Conservation (phyloP, 2,888 invertebrate species). For the Pristionchus exspectatus region DNA sequence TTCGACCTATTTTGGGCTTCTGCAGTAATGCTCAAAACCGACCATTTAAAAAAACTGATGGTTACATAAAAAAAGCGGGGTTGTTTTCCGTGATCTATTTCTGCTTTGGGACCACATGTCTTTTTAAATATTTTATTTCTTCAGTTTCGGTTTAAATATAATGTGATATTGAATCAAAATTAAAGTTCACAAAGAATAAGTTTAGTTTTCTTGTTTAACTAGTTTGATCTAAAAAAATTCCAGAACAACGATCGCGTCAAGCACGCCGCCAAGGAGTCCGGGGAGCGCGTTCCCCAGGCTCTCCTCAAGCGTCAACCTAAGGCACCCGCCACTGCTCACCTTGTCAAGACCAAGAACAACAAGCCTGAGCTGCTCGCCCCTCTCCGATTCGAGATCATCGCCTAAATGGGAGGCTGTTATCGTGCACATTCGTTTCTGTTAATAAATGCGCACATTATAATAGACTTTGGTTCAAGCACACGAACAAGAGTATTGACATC, state of each 20-base stretch:
- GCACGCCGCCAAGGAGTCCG: constrained; percentile 68
- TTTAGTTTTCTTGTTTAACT: neutral
- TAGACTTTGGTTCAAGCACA: neutral
- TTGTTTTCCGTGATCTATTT: no score
- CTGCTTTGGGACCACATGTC: no score
- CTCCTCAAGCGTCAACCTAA: constrained; percentile 70
- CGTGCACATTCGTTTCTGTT: constrained; percentile 61
- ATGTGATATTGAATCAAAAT: no score
- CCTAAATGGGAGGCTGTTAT: constrained; percentile 64
- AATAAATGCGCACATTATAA: constrained; percentile 59
- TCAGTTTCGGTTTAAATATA: neutral
- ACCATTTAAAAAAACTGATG: no score
- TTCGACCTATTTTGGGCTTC: no score
- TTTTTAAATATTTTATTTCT: no score
- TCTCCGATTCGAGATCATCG: constrained; percentile 77
- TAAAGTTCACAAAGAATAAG: neutral
- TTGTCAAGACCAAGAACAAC: constrained; percentile 71
- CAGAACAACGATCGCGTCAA: constrained; percentile 67
- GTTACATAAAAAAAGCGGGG: no score
- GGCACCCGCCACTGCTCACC: constrained; percentile 74
- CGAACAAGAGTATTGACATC: no score
- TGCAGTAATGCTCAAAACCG: no score
- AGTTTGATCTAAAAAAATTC: neutral
- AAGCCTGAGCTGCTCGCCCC: constrained; percentile 74
- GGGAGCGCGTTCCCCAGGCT: constrained; percentile 61